Evolutionary conservation across 2,113 vertebrate species (phyloP).

Genomic region (Phylloscopus whistleri): DNA sequence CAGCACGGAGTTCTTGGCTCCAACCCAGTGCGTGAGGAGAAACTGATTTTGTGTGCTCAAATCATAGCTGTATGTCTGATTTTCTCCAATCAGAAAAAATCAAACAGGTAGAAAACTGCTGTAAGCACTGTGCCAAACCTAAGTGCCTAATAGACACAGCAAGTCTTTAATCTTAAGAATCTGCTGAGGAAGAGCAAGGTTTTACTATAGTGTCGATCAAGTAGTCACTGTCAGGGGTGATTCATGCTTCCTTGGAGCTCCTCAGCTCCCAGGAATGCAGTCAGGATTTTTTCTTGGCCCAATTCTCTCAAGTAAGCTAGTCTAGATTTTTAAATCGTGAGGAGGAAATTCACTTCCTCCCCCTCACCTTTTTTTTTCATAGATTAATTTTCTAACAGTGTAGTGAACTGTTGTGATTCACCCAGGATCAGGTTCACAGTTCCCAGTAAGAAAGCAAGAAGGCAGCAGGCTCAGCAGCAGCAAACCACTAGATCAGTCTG

Average conservation of each 20-base stretch:
- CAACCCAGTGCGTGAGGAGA: background rate
- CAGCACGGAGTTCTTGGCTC: background rate
- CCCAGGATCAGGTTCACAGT: background rate
- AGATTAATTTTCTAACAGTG: background rate
- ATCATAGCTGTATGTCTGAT: background rate
- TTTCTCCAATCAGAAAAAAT: background rate
- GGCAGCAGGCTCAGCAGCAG: background rate
- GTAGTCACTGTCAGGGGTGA: background rate
- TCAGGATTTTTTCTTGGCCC: background rate
- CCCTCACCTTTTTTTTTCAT: accelerated
- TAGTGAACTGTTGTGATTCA: background rate
- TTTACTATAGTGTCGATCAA: background rate
- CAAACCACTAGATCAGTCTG: background rate
- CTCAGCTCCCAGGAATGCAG: background rate
- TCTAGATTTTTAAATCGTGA: background rate
- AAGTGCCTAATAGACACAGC: background rate
- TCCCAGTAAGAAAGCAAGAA: background rate
- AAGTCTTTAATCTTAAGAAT: background rate
- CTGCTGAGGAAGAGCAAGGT: background rate
- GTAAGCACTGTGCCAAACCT: background rate
- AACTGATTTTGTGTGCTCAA: background rate
- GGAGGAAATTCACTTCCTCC: background rate
- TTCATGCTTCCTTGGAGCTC: background rate
- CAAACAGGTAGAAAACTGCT: background rate
- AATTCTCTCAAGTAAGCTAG: background rate